Percentiles rank a stretch among this genome's conserved stretches.
These are phyloP conservation scores for Bombycilla garrulus DNA, from an alignment of 2,113 vertebrate genomes.

Conservation along the genomic window DNA sequence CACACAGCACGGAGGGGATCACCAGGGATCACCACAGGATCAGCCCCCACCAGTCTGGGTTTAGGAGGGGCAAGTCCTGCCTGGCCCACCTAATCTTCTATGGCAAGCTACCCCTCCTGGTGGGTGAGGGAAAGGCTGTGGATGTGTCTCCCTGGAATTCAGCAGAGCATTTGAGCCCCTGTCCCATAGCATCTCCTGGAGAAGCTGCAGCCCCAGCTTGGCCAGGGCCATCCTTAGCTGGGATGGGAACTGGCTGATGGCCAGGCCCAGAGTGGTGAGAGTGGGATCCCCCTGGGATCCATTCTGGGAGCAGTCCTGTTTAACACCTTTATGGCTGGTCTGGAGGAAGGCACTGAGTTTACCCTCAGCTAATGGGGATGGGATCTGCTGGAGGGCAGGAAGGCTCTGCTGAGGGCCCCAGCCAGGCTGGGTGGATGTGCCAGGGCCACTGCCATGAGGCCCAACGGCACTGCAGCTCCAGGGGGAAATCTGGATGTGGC, in stretches of 20 bases:
- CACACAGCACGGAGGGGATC: accelerated
- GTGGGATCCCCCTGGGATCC: neutral
- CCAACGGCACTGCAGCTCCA: neutral
- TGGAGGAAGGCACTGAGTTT: neutral
- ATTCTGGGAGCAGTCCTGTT: neutral
- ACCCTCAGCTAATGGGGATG: accelerated
- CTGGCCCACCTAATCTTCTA: neutral
- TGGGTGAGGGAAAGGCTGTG: neutral
- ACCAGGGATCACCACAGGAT: neutral
- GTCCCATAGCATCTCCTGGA: neutral
- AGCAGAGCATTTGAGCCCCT: neutral
- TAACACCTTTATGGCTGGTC: neutral
- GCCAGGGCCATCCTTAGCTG: neutral
- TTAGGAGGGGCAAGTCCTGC: neutral
- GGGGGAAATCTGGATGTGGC: accelerated
- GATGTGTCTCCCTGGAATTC: neutral
- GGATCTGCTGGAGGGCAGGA: neutral
- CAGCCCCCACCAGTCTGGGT: neutral
- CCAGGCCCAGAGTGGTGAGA: accelerated
- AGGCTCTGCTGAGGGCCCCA: neutral
- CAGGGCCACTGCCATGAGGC: neutral
- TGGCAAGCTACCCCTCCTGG: neutral
- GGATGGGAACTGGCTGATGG: neutral
- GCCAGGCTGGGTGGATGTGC: neutral
- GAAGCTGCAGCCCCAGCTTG: neutral